phyloP scores from a whole-genome alignment of 1,140 invertebrate species.

The Zaprionus inermis region DNA sequence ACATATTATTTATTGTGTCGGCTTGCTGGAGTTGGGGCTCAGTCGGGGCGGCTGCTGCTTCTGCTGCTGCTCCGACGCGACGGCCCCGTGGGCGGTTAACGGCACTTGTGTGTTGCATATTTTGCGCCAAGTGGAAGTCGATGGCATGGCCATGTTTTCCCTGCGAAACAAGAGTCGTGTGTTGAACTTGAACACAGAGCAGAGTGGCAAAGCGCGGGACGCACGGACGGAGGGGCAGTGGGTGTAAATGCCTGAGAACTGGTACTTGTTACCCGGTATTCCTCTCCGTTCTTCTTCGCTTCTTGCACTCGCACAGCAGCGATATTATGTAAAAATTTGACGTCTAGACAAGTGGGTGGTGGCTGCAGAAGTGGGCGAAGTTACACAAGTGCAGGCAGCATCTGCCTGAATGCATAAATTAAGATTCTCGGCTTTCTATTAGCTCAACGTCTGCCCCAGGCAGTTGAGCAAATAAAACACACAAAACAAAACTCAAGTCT shows the following conservation, averaged over 20 bases:
- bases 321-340: conserved; percentile 74
- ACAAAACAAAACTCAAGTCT: neutral
- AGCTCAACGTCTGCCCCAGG: conserved; percentile 4
- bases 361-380: conserved; percentile 41
- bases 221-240: conserved; percentile 34
- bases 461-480: conserved; percentile 8
- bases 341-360: conserved; percentile 60
- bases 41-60: conserved; percentile 11
- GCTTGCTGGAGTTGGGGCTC: conserved; percentile 2
- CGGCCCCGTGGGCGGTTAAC: conserved; percentile 71
- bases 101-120: conserved; percentile 71
- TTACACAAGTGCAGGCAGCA: conserved; percentile 40
- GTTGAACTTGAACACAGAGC: conserved; percentile 46
- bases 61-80: conserved; percentile 17
- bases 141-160: conserved; percentile 29
- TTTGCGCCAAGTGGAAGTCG: conserved; percentile 47
- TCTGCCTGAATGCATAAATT: conserved; percentile 31
- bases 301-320: conserved; percentile 45
- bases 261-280: conserved; percentile 40
- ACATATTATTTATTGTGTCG: conserved; percentile 80
- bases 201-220: neutral
- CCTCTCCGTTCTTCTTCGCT: no score
- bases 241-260: conserved; percentile 56
- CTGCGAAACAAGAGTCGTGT: conserved; percentile 67
- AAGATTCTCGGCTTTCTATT: conserved; percentile 28